These are phyloP conservation scores for Drosophila pectinifera DNA, from an alignment of 1,140 invertebrate genomes.

Conservation along the genomic window DNA sequence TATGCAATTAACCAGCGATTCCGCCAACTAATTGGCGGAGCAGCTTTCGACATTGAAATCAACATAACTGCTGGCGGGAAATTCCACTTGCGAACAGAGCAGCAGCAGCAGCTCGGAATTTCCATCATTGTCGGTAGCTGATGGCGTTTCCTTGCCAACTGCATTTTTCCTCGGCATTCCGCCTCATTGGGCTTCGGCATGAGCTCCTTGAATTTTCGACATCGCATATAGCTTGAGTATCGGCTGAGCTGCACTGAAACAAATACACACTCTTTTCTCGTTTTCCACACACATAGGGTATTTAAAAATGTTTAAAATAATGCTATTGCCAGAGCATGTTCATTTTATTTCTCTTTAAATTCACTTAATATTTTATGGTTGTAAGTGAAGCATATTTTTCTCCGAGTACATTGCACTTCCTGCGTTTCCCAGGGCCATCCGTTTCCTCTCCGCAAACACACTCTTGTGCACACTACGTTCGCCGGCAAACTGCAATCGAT, in stretches of 20 bases:
- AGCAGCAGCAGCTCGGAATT: conserved; percentile 49
- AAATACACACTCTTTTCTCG: neutral
- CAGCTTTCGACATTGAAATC: conserved; percentile 49
- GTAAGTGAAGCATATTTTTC: neutral
- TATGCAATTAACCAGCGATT: conserved; percentile 41
- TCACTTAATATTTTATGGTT: accelerated
- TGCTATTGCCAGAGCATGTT: no score
- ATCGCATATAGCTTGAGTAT: conserved; percentile 57
- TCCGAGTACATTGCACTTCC: conserved; percentile 6
- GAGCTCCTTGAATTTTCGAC: conserved; percentile 26
- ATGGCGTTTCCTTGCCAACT: conserved; percentile 57
- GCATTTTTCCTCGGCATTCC: conserved; percentile 65
- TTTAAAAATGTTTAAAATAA: no score
- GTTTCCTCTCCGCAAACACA: conserved; percentile 23
- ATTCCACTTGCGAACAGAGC: conserved; percentile 37
- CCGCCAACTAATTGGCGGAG: conserved; percentile 41
- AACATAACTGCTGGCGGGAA: conserved; percentile 69
- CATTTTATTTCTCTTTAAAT: no score
- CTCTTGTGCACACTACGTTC: conserved; percentile 16
- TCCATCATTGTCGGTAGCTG: conserved; percentile 46
- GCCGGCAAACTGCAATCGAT: conserved; percentile 72
- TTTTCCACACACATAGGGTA: no score
- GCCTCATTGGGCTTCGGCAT: conserved; percentile 55
- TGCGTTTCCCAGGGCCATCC: conserved; percentile 30
- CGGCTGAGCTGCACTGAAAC: conserved; percentile 15